Conservation (phyloP, 2,113 vertebrate species). For the Elachura formosa region DNA sequence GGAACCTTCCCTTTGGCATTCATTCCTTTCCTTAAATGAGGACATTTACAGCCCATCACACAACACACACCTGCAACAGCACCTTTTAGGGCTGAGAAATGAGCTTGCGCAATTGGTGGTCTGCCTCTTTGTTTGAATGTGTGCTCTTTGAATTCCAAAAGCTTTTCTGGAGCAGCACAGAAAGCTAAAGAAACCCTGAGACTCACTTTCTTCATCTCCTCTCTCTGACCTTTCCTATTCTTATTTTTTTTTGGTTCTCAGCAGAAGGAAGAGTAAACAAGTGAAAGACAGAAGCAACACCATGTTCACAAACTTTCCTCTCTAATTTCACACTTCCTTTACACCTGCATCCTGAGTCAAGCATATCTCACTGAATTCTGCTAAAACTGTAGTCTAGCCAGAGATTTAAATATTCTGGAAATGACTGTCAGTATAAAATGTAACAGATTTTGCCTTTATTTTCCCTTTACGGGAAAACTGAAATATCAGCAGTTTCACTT, state of each 20-base stretch:
- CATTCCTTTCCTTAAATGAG: background rate
- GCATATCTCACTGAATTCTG: background rate
- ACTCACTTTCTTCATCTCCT: background rate
- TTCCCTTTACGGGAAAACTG: background rate
- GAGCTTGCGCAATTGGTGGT: background rate
- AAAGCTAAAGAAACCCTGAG: background rate
- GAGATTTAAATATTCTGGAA: background rate
- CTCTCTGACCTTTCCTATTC: background rate
- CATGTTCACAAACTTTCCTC: background rate
- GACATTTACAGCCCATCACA: background rate
- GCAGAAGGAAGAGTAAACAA: background rate
- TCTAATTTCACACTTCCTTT: background rate
- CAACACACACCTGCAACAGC: fast-evolving
- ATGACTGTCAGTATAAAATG: background rate
- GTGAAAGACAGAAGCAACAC: background rate
- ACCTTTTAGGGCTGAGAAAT: background rate
- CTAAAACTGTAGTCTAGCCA: background rate
- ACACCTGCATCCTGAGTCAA: background rate
- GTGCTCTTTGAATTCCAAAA: background rate
- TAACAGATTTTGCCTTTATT: background rate
- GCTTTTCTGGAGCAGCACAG: background rate
- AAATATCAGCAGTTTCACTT: background rate
- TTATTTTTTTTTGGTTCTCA: background rate
- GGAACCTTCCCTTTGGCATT: background rate
- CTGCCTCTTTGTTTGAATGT: background rate